Evolutionary conservation across 1,140 invertebrate species (phyloP).

Genomic region (Drosophila oshimai): DNA sequence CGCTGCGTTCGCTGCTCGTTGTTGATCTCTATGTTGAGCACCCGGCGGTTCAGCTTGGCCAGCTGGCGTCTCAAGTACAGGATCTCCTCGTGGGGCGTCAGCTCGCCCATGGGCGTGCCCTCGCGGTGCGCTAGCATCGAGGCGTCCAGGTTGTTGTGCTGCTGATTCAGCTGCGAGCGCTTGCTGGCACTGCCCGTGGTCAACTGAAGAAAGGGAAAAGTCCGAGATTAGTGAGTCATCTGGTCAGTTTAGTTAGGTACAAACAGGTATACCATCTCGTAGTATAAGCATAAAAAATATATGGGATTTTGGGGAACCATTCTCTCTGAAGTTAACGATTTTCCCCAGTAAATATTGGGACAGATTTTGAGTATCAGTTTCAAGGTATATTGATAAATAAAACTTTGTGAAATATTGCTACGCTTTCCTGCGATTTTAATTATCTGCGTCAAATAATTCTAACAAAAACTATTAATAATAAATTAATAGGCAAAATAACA

Average conservation of each 20-base stretch:
- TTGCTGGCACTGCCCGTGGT: constrained; percentile 79
- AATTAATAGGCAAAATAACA: too few species aligned
- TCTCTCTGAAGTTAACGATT: too few species aligned
- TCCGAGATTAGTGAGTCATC: not conserved
- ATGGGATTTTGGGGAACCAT: not conserved
- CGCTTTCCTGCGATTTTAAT: too few species aligned
- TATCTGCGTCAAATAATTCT: too few species aligned
- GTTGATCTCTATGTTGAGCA: constrained; percentile 92
- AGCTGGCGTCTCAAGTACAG: constrained; percentile 91
- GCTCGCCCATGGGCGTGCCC: constrained; percentile 87
- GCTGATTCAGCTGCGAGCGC: constrained; percentile 56
- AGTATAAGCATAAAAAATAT: not conserved
- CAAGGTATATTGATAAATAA: too few species aligned
- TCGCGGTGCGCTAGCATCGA: constrained; percentile 84
- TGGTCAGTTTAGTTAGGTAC: not conserved
- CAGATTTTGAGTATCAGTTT: too few species aligned
- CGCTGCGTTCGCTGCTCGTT: constrained; percentile 90
- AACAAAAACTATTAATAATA: too few species aligned
- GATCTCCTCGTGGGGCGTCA: constrained; percentile 90
- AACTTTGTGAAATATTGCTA: not conserved
- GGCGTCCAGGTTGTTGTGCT: constrained; percentile 59
- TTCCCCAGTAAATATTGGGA: too few species aligned
- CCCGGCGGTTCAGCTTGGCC: constrained; percentile 91
- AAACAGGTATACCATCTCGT: constrained; percentile 40
- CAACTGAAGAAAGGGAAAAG: constrained; percentile 17